These are phyloP conservation scores for Microcebus jonahi DNA, from an alignment of 2,113 vertebrate genomes.

Conservation along the genomic window DNA sequence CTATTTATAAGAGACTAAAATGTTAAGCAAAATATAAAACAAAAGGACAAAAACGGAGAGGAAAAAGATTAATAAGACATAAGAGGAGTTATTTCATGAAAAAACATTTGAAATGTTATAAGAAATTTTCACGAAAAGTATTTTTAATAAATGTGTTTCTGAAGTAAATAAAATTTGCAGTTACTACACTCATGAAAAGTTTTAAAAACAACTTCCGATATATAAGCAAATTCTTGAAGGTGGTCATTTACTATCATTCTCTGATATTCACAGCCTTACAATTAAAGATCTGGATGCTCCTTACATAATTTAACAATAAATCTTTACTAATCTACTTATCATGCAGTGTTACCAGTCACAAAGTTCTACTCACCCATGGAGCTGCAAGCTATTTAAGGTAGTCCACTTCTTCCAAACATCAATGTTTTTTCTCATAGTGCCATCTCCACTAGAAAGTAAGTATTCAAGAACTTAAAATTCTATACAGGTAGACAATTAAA, in stretches of 20 bases:
- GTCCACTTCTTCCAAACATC: slow-evolving; percentile 99
- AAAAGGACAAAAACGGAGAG: neutral
- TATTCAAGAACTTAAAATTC: neutral
- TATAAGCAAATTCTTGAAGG: accelerated
- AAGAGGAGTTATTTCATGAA: neutral
- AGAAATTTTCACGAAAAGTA: neutral
- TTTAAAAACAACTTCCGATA: neutral
- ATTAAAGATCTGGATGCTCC: accelerated
- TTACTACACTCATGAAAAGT: neutral
- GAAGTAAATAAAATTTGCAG: neutral
- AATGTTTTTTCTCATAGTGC: slow-evolving; percentile 98
- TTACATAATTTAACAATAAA: neutral
- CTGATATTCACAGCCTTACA: accelerated
- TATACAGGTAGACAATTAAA: neutral
- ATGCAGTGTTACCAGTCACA: neutral
- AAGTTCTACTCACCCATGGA: slow-evolving; percentile 92
- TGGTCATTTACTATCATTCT: accelerated
- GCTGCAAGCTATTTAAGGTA: slow-evolving; percentile 95
- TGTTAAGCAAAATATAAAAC: neutral
- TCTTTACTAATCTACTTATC: neutral
- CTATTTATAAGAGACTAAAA: neutral
- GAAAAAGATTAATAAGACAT: neutral
- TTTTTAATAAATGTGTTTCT: neutral
- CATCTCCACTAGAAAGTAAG: slow-evolving; percentile 91
- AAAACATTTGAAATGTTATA: neutral